Percentiles rank a stretch among this genome's conserved stretches.
phyloP scores from a whole-genome alignment of 2,113 vertebrate genomes.

The Pelobates fuscus region DNA sequence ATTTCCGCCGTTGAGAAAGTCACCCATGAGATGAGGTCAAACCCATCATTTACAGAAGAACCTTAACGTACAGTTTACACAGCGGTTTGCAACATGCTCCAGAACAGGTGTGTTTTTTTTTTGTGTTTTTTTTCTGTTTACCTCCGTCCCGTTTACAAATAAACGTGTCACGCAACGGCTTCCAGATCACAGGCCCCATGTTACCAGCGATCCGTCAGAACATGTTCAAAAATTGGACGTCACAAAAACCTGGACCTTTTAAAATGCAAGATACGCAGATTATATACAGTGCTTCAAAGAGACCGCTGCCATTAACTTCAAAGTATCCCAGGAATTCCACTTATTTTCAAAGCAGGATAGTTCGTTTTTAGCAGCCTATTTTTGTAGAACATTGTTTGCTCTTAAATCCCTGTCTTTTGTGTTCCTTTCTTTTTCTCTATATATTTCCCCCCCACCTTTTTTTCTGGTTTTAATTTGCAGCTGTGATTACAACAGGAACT shows the following conservation, averaged over 20 bases:
- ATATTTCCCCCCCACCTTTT: not conserved
- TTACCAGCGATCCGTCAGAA: slow-evolving; percentile 20
- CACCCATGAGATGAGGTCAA: slow-evolving; percentile 15
- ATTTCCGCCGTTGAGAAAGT: not conserved
- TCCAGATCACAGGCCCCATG: slow-evolving; percentile 20
- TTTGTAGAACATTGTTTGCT: slow-evolving; percentile 14
- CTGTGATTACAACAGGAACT: too few relatives aligned
- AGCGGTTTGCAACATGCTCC: not conserved
- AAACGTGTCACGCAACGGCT: slow-evolving; percentile 24
- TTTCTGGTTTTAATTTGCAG: too few relatives aligned
- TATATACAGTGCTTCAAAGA: slow-evolving; percentile 64
- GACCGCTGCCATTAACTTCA: slow-evolving; percentile 45
- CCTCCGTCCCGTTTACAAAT: slow-evolving; percentile 26
- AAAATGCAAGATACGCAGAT: slow-evolving; percentile 39
- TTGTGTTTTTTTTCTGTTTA: not conserved
- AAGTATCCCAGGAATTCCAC: slow-evolving; percentile 54
- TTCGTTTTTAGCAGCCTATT: not conserved
- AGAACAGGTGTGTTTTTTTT: slow-evolving; percentile 20
- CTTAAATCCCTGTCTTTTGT: not conserved
- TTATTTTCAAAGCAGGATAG: slow-evolving; percentile 52
- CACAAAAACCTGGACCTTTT: not conserved
- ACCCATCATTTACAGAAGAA: not conserved
- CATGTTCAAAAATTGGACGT: slow-evolving; percentile 5
- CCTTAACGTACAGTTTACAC: not conserved
- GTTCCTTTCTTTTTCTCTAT: not conserved